Conservation (phyloP, 2,888 invertebrate genomes). For the Stegophylla sp. region DNA sequence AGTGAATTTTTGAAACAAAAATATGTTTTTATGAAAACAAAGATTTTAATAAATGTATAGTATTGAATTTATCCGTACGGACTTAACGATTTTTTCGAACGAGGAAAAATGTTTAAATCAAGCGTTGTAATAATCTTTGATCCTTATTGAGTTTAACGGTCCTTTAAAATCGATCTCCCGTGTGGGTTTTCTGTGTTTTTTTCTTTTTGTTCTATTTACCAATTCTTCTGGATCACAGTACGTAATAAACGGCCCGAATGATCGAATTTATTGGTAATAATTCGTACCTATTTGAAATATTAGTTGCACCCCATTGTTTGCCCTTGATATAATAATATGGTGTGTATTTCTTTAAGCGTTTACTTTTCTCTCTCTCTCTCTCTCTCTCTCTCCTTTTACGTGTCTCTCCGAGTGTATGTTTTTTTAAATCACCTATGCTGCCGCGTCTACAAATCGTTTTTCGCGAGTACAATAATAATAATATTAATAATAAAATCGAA, state of each 20-base stretch:
- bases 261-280: constrained; percentile 41
- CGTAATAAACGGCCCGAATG: constrained; percentile 28
- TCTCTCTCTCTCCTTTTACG: background rate
- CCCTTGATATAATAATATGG: background rate
- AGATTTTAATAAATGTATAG: background rate
- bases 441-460: constrained; percentile 35
- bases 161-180: constrained; percentile 29
- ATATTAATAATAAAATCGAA: constrained; percentile 41
- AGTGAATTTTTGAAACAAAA: too few relatives aligned
- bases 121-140: constrained; percentile 9
- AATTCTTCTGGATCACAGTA: background rate
- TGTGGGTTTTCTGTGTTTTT: constrained; percentile 7
- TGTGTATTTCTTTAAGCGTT: constrained; percentile 16
- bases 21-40: too few relatives aligned
- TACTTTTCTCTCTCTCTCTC: constrained; percentile 3
- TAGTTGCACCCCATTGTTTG: constrained; percentile 10
- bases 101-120: background rate
- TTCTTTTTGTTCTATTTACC: constrained; percentile 28
- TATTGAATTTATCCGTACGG: background rate
- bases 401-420: background rate
- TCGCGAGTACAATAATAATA: constrained; percentile 19
- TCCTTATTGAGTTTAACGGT: constrained; percentile 27
- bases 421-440: background rate
- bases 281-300: constrained; percentile 13
- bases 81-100: background rate